A percentile compares a stretch with the other conserved stretches of the same genome.
Conservation (phyloP, 1,140 invertebrate genomes). For the Teleogryllus occipitalis region DNA sequence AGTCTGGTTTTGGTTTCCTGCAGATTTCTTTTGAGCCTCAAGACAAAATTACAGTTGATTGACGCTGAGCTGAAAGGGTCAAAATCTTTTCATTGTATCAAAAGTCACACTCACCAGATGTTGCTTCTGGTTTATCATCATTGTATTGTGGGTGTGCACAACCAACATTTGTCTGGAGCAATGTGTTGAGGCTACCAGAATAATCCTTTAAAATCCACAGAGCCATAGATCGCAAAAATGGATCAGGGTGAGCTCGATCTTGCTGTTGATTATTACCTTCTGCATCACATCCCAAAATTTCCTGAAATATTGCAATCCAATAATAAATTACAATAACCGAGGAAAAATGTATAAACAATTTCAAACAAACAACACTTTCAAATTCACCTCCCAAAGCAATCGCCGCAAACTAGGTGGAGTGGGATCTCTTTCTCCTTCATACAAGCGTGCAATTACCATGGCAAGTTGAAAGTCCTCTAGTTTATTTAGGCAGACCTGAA, state of each 20-base stretch:
- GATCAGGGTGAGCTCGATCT: slow-evolving; percentile 77
- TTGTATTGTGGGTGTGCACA: slow-evolving; percentile 64
- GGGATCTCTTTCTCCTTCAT: slow-evolving; percentile 71
- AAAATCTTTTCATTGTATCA: too few relatives aligned
- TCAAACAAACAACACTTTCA: not conserved
- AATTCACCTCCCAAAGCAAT: slow-evolving; percentile 68
- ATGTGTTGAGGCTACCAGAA: slow-evolving; percentile 76
- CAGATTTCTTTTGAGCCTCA: too few relatives aligned
- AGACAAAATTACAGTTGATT: too few relatives aligned
- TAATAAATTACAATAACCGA: slow-evolving; percentile 17
- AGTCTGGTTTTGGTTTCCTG: too few relatives aligned
- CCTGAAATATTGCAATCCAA: slow-evolving; percentile 22
- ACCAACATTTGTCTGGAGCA: slow-evolving; percentile 78
- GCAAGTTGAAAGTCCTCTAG: slow-evolving; percentile 94
- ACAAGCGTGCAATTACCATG: slow-evolving; percentile 84
- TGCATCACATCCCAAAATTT: slow-evolving; percentile 49
- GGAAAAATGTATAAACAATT: not conserved
- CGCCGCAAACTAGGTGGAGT: slow-evolving; percentile 63
- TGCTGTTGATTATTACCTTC: slow-evolving; percentile 62
- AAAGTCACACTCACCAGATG: slow-evolving; percentile 31
- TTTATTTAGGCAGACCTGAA: slow-evolving; percentile 77
- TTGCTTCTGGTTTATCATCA: slow-evolving; percentile 48
- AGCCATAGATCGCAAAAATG: slow-evolving; percentile 95
- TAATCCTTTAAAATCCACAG: slow-evolving; percentile 94
- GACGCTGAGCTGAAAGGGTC: too few relatives aligned